These are phyloP conservation scores for Scytalopus superciliaris DNA, from an alignment of 2,113 vertebrate species.

Conservation along the genomic window DNA sequence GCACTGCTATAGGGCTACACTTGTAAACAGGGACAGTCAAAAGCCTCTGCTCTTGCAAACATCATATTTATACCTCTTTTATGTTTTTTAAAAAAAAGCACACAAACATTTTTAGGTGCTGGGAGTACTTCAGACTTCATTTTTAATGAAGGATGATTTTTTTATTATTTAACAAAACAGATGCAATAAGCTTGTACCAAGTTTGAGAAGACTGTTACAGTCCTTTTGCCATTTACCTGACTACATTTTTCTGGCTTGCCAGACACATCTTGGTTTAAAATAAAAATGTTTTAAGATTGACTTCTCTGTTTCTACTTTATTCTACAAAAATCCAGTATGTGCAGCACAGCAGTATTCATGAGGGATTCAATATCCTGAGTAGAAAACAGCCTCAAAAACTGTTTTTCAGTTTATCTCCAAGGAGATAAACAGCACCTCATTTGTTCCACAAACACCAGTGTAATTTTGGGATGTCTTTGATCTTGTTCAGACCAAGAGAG, in stretches of 20 bases:
- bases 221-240: background rate
- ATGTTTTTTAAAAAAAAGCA: background rate
- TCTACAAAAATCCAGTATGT: background rate
- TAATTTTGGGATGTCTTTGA: slow-evolving; percentile 3
- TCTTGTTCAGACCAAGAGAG: background rate
- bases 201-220: background rate
- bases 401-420: background rate
- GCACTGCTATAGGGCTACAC: background rate
- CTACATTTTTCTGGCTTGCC: background rate
- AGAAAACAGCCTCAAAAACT: background rate
- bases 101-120: background rate
- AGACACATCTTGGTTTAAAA: background rate
- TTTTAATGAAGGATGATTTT: background rate
- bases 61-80: background rate
- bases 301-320: background rate
- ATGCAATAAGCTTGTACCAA: background rate
- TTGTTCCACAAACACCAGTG: background rate
- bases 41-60: background rate
- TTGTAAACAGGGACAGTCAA: background rate
- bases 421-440: background rate
- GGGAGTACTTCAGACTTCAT: background rate
- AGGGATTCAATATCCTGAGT: background rate
- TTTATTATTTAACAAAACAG: background rate
- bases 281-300: background rate
- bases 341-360: background rate